Conservation (phyloP, 2,113 vertebrate species). For the Datnioides undecimradiatus region DNA sequence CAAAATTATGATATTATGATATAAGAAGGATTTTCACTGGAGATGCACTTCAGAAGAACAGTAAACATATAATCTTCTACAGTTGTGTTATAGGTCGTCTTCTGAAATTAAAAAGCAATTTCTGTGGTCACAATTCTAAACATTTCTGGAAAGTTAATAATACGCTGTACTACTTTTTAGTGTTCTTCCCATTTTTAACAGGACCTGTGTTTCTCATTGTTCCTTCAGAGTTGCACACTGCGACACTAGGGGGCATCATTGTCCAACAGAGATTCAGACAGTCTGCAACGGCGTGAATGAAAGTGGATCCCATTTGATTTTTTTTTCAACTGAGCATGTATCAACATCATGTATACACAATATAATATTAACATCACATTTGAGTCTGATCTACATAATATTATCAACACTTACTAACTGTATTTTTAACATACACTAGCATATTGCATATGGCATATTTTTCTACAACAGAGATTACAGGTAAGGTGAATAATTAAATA, state of each 20-base stretch:
- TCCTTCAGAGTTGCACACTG: not conserved
- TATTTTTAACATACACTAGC: not conserved
- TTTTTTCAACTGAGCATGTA: too few relatives aligned
- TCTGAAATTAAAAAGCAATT: not conserved
- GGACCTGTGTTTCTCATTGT: not conserved
- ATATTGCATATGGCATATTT: not conserved
- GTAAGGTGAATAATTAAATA: not conserved
- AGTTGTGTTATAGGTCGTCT: not conserved
- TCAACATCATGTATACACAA: too few relatives aligned
- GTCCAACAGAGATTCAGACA: constrained; percentile 8
- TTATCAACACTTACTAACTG: not conserved
- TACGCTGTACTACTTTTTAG: not conserved
- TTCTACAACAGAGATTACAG: not conserved
- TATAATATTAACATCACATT: not conserved
- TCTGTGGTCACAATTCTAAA: not conserved
- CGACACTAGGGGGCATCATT: constrained; percentile 61
- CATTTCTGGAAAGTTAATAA: not conserved
- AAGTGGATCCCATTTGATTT: not conserved
- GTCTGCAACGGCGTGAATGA: not conserved
- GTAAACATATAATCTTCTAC: not conserved
- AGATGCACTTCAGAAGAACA: not conserved
- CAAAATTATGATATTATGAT: too few relatives aligned
- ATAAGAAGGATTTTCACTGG: too few relatives aligned
- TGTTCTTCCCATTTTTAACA: not conserved
- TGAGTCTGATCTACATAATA: not conserved